Conservation (phyloP, 2,797 vertebrate genomes). For the Florisuga fusca region DNA sequence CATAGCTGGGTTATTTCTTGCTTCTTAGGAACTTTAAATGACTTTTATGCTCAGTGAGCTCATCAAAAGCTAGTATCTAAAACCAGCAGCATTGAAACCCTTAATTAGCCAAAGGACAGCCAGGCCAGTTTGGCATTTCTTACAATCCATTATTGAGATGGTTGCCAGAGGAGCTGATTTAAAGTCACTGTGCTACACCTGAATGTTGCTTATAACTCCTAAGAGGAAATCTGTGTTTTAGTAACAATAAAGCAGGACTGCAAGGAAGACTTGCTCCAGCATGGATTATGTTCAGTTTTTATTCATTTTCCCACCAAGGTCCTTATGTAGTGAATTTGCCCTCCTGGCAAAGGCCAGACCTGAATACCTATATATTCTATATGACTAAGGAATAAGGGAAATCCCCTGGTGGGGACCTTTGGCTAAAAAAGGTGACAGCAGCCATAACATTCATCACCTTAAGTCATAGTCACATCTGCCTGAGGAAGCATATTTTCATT, state of each 20-base stretch:
- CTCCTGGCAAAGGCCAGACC: not conserved
- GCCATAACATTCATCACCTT: not conserved
- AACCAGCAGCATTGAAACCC: slow-evolving; percentile 41
- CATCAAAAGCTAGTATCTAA: slow-evolving; percentile 27
- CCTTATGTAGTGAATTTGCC: not conserved
- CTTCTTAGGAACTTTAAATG: slow-evolving; percentile 54
- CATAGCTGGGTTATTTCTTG: slow-evolving; percentile 66
- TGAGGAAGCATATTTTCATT: not conserved
- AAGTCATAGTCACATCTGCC: not conserved
- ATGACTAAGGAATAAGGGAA: not conserved
- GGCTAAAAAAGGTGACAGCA: not conserved
- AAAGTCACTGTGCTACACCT: slow-evolving; percentile 44
- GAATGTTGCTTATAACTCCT: slow-evolving; percentile 8
- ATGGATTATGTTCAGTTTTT: not conserved
- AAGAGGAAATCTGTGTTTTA: slow-evolving; percentile 49
- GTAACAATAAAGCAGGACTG: slow-evolving; percentile 42
- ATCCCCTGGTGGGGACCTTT: rapidly evolving
- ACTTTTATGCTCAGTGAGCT: slow-evolving; percentile 55
- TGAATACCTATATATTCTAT: no score
- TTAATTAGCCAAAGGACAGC: slow-evolving; percentile 31
- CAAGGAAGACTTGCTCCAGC: not conserved
- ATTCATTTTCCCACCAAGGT: not conserved
- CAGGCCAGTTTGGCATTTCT: slow-evolving; percentile 23
- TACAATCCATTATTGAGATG: not conserved
- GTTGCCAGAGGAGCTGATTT: slow-evolving; percentile 52